These are phyloP conservation scores for Cygnus olor DNA, from an alignment of 2,797 vertebrate genomes.

Conservation along the genomic window DNA sequence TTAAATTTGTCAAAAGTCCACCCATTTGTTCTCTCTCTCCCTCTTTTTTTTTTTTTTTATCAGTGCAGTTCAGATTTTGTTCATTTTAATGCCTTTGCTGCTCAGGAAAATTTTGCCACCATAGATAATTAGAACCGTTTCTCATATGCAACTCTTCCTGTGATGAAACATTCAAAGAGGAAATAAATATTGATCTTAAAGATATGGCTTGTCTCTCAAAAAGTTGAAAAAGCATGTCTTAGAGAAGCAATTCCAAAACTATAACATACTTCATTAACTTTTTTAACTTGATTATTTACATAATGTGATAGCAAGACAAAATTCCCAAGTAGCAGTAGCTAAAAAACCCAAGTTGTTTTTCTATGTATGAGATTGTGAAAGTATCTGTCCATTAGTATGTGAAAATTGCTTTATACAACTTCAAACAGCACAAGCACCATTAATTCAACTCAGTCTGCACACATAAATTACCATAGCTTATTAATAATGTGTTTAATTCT, in stretches of 20 bases:
- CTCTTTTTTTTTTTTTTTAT: not conserved
- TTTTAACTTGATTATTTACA: not conserved
- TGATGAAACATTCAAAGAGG: not conserved
- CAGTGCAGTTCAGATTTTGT: not conserved
- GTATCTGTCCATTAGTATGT: not conserved
- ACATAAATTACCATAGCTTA: not conserved
- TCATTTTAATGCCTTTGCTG: not conserved
- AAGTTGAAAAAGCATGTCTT: not conserved
- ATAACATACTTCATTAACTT: not conserved
- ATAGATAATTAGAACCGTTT: not conserved
- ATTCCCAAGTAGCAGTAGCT: not conserved
- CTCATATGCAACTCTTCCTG: not conserved
- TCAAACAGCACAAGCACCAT: not conserved
- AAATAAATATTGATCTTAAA: not conserved
- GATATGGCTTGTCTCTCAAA: not conserved
- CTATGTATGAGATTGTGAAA: not conserved
- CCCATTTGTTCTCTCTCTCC: not conserved
- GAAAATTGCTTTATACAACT: not conserved
- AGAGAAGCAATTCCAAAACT: not conserved
- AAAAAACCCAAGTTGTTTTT: not conserved
- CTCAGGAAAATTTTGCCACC: not conserved
- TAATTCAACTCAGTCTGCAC: not conserved
- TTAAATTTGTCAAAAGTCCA: not conserved
- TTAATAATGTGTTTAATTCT: not conserved
- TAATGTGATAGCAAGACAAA: not conserved